Evolutionary conservation across 1,140 invertebrate genomes (phyloP), one percentile per base, ranked within the genome.

Genomic region (Sipha flava): DNA sequence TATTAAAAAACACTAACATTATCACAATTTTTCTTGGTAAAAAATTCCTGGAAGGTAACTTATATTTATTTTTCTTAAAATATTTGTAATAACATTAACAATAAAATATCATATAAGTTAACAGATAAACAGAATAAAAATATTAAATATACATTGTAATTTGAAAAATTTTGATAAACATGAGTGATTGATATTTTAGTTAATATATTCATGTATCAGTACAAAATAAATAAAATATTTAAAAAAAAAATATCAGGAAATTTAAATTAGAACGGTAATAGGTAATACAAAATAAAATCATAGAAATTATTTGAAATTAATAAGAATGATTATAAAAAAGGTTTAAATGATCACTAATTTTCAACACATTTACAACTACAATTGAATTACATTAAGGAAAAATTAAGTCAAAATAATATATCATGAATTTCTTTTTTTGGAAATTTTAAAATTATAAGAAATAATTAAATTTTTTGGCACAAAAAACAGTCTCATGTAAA

Each of bases 11-110:
- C n/a, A 34, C 29, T 40, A 77, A 77, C 21, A 57, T 77, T 77
- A 77, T 77, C 73, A 77, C 73, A 77, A 77, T 77, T 73, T 73
- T 43, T 57, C 73, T 40, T 77, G 52, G 73, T 77, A 77, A 43
- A 73, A 77, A 77, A 40, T 77, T 57, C 18, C n/a, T 77, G 52
- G 49, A 77, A 77, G 73, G 52, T 77, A 77, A 77, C 73, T 77
- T 77, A 77, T 57, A 59, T 2, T 57, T 57, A 57, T 37, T 37
- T 57, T 34, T 47, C 70, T 73, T 73, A 73, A 64, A 66, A 40
- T 43, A 75, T 52, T 29, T 59, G n/a, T 77, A 77, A 54, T 59
- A 77, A 77, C 34, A 40, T 26, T 57, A 26, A 18, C 16, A 77
- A 54, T 77, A 77, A 77, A 77, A 77, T 77, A 57, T 54, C 34